phyloP scores from a whole-genome alignment of 2,113 vertebrate species.

The Ceyx margarethae region DNA sequence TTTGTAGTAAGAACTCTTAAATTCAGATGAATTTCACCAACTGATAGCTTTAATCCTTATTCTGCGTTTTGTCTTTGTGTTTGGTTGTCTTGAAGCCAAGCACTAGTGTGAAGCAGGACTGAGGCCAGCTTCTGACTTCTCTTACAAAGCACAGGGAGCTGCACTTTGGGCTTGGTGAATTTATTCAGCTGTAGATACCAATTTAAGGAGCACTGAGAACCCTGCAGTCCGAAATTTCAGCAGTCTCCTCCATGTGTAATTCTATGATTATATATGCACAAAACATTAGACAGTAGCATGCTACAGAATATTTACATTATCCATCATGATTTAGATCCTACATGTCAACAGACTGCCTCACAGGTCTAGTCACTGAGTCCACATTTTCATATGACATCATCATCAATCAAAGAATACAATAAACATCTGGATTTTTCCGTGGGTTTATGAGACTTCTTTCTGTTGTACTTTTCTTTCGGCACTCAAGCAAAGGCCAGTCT shows the following conservation, averaged over 20 bases:
- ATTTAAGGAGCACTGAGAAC: background rate
- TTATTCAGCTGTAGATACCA: background rate
- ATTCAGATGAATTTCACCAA: background rate
- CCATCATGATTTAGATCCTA: background rate
- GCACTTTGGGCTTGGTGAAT: background rate
- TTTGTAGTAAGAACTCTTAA: slow-evolving; percentile 15
- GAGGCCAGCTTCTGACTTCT: background rate
- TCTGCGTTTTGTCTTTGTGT: background rate
- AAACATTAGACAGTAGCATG: background rate
- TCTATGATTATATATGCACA: background rate
- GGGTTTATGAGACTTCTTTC: background rate
- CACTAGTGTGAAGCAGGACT: background rate
- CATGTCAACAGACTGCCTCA: background rate
- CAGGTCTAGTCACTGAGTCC: background rate
- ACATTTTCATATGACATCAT: background rate
- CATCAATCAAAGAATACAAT: background rate
- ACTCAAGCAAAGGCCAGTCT: background rate
- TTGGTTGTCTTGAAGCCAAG: background rate
- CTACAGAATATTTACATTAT: background rate
- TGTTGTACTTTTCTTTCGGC: background rate
- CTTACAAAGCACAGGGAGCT: background rate
- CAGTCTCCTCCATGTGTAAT: background rate
- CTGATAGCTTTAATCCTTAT: background rate
- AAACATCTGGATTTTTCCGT: background rate
- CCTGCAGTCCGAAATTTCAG: background rate